Conservation (phyloP, 2,797 vertebrate species). For the Melanotaenia parkinsoni region DNA sequence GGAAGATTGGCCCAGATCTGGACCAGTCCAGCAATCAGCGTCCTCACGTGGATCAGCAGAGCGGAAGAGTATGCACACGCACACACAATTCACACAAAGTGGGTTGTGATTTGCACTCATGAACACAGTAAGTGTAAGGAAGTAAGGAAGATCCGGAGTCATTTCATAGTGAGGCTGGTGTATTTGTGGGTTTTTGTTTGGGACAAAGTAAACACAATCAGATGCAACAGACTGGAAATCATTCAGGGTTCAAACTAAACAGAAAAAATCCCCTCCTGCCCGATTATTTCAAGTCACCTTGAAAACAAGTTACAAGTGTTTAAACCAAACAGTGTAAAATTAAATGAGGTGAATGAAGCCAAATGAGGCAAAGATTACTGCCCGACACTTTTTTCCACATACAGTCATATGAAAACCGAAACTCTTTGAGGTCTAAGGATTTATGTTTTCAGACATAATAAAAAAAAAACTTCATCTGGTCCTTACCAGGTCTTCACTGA, state of each 20-base stretch:
- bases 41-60: conserved; percentile 29
- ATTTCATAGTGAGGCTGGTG: neutral
- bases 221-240: neutral
- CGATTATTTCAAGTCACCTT: no score
- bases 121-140: neutral
- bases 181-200: neutral
- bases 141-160: neutral
- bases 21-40: conserved; percentile 46
- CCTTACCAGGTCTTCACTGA: no score
- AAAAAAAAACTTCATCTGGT: no score
- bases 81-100: no score
- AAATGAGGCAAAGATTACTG: no score
- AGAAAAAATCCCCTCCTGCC: neutral
- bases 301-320: no score
- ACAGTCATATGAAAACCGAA: no score
- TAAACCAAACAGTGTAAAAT: no score
- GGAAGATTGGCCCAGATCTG: conserved; percentile 54
- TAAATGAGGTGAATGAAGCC: no score
- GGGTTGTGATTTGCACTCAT: neutral
- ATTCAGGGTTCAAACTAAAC: neutral
- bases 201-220: neutral
- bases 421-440: no score
- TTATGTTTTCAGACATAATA: no score
- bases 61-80: neutral
- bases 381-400: no score